Evolutionary conservation across 2,888 invertebrate species (phyloP), one percentile per base, ranked within the genome.

Genomic region (Lepidocyrtoides sp.): DNA sequence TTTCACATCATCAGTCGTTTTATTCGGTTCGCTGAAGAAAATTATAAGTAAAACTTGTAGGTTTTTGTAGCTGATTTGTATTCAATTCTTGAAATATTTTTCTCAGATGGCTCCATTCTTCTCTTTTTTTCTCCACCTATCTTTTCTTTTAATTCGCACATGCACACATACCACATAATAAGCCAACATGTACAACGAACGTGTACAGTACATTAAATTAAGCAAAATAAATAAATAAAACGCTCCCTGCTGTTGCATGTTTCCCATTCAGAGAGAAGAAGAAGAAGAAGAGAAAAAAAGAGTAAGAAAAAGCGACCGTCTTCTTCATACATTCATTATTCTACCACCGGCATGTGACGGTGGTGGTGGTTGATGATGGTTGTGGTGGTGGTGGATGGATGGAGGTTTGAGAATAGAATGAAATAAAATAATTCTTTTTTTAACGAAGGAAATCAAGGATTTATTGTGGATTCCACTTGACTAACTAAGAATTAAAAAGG

Each of bases 21-120:
- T 23, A 57, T 57, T 57, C 57, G 57, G 57, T 57, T 20, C 23
- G 57, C 5, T 26, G 29, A 29, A 32, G 12, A 29, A 12, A 72
- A 72, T n/a, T 44, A 17, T 1, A 4, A 36, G 2, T 23, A 23
- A 72, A 41, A 10, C 36, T 5, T 69, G 12, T 66, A 29, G 3
- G 29, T 29, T 14, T 36, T 3, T 60, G 29, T 26, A 51, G 20
- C 85, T 85, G 75, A 85, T 85, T 85, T 85, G 85, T 85, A 85
- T 85, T 85, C 85, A 72, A 85, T 85, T 85, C 72, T 85, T 85
- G 85, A 85, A 85, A 75, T 85, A 85, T 75, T 85, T 84, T 85
- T 85, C 85, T 85, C 84, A 72, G 48, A 23, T 72, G 10, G 20
- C 23, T 66, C 8, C 60, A 1, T 36, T 17, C 32, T 0, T n/a